These are phyloP conservation scores for Cryptus viduatorius DNA, from an alignment of 2,888 invertebrate species.

Conservation along the genomic window DNA sequence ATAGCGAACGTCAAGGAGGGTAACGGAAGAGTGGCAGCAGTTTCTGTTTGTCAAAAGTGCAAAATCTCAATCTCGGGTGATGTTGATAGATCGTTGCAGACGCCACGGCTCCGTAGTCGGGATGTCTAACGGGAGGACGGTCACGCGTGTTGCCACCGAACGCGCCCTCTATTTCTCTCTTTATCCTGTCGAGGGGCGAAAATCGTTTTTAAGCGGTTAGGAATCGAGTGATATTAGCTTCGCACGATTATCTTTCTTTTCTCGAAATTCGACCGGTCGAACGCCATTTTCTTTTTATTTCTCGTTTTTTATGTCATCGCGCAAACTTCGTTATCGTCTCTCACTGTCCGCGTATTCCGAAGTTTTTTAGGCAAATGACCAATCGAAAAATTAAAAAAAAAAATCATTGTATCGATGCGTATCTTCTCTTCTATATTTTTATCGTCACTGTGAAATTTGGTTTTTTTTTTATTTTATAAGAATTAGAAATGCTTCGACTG, in stretches of 20 bases:
- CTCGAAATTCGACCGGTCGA: no score
- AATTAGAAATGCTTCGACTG: no score
- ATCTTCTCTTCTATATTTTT: no score
- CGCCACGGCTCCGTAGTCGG: background rate
- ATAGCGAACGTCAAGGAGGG: conserved; percentile 15
- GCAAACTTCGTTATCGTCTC: conserved; percentile 21
- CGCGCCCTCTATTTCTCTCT: background rate
- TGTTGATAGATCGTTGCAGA: conserved; percentile 75
- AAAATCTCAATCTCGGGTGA: conserved; percentile 77
- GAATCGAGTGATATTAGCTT: conserved; percentile 55
- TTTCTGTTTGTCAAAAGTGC: conserved; percentile 73
- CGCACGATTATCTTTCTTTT: conserved; percentile 33
- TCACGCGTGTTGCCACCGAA: background rate
- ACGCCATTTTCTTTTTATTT: conserved; percentile 15
- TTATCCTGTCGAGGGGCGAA: conserved; percentile 61
- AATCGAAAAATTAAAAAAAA: no score
- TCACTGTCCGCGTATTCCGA: no score
- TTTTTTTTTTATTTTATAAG: no score
- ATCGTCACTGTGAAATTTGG: no score
- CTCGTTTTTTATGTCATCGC: background rate
- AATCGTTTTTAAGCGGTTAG: conserved; percentile 65
- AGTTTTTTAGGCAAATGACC: no score
- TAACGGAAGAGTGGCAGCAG: conserved; percentile 49
- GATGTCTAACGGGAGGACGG: background rate
- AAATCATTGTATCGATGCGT: no score